phyloP scores from a whole-genome alignment of 2,888 invertebrate species.

The Altica lythri region DNA sequence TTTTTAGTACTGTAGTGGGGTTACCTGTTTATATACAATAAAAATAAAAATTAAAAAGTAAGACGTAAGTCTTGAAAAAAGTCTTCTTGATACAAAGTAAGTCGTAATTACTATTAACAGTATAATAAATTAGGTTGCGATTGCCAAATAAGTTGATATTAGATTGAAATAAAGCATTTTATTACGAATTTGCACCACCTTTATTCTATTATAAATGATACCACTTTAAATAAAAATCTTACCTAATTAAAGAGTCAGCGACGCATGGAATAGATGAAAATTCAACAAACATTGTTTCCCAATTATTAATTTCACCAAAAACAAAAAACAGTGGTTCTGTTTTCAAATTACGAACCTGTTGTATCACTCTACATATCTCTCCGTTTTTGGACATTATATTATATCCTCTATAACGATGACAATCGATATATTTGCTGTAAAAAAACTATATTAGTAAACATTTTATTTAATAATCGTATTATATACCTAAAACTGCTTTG shows the following conservation, averaged over 20 bases:
- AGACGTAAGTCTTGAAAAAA: too few species aligned
- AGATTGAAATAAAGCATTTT: too few species aligned
- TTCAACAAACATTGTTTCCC: conserved; percentile 80
- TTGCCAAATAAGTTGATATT: too few species aligned
- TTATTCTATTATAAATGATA: too few species aligned
- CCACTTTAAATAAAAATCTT: too few species aligned
- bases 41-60: too few species aligned
- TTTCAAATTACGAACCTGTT: background rate
- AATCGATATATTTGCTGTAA: conserved; percentile 25
- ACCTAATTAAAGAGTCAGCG: conserved; percentile 72
- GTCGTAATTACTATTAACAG: too few species aligned
- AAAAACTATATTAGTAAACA: conserved; percentile 55
- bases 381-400: conserved; percentile 58
- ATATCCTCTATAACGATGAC: conserved; percentile 66
- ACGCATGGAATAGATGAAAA: conserved; percentile 78
- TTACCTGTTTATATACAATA: too few species aligned
- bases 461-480: background rate
- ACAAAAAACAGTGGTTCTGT: conserved; percentile 58
- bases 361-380: conserved; percentile 31
- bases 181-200: too few species aligned
- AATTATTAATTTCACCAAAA: conserved; percentile 91
- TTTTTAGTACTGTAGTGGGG: too few species aligned
- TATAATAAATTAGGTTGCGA: too few species aligned
- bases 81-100: too few species aligned
- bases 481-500: conserved; percentile 57